Evolutionary conservation across 2,888 invertebrate species (phyloP).

Genomic region (Orchesella flavescens): DNA sequence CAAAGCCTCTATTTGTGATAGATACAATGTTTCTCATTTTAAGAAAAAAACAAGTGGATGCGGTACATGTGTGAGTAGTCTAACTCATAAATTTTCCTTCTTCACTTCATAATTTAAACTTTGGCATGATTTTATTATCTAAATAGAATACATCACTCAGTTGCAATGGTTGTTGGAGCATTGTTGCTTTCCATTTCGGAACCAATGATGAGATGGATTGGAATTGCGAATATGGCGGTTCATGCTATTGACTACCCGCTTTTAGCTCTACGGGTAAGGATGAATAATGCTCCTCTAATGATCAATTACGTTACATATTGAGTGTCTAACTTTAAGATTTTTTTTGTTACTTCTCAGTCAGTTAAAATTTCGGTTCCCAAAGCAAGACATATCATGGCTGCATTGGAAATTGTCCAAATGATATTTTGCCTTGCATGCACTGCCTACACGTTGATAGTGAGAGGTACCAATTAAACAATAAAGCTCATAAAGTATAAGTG

Average conservation of each 20-base stretch:
- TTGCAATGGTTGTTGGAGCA: conserved; percentile 22
- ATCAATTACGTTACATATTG: neutral
- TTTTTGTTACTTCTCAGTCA: conserved; percentile 5
- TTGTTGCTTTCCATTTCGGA: conserved; percentile 7
- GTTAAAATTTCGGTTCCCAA: conserved; percentile 32
- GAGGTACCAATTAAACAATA: conserved; percentile 6
- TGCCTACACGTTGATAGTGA: conserved; percentile 29
- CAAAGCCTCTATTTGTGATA: conserved; percentile 18
- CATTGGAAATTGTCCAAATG: conserved; percentile 40
- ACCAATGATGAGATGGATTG: conserved; percentile 26
- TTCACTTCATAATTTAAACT: neutral
- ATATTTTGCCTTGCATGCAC: conserved; percentile 15
- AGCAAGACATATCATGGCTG: conserved; percentile 40
- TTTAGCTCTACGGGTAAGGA: conserved; percentile 30
- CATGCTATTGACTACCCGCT: conserved; percentile 40
- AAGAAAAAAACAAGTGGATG: conserved; percentile 47
- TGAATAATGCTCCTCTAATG: no score
- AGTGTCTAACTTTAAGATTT: neutral
- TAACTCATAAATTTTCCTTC: neutral
- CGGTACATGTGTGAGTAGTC: conserved; percentile 19
- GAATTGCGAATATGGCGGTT: conserved; percentile 25
- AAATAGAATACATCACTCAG: conserved; percentile 27
- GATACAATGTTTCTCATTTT: conserved; percentile 30
- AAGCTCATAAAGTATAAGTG: neutral
- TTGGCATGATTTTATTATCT: neutral